Evolutionary conservation across 2,797 vertebrate species (phyloP), one percentile per base, ranked within the genome.

Genomic region (Anisognathus igniventris): DNA sequence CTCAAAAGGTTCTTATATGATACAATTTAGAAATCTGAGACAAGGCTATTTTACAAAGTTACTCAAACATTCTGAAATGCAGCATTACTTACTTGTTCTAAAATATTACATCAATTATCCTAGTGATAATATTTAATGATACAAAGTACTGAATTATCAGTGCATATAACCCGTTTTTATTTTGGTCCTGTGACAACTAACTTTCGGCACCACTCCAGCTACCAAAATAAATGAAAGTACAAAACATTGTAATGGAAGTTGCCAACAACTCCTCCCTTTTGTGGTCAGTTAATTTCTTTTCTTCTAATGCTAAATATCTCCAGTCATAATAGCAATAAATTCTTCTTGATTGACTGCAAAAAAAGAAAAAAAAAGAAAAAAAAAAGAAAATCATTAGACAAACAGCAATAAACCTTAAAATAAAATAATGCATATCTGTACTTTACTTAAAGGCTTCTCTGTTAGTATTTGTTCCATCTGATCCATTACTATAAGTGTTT

Each of bases 281-380:
- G 60, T 86, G 75, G 21, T 3, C 48, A 91, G 40, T 83, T 92
- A 2, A 24, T 14, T 86, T 90, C 70, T 96, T 94, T 92, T 89
- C 94, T 96, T 97, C 48, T 50, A 91, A 92, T 93, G 73, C 95
- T 98, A 98, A 97, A 98, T 96, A 94, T 98, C 98, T 90, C 98
- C 98, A 54, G 98, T 98, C 98, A 98, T 98, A 96, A 98, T 98
- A 92, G 98, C 98, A 97, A 98, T 97, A 95, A 98, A 98, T 88
- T 98, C 98, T 73, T 98, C 98, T 94, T 98, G 98, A 94, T 98
- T 98, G 93, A 98, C 98, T 98, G 95, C 39, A 72, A 65, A 91
- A 91, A 90, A 42, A 48, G n/a, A n/a, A 3, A 14, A 25, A 54
- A 25, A 11, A 24, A 10, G 8, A 6, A 21, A 20, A 2, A 51